These are phyloP conservation scores for Cloeon dipterum DNA, from an alignment of 2,888 invertebrate genomes.

Conservation along the genomic window DNA sequence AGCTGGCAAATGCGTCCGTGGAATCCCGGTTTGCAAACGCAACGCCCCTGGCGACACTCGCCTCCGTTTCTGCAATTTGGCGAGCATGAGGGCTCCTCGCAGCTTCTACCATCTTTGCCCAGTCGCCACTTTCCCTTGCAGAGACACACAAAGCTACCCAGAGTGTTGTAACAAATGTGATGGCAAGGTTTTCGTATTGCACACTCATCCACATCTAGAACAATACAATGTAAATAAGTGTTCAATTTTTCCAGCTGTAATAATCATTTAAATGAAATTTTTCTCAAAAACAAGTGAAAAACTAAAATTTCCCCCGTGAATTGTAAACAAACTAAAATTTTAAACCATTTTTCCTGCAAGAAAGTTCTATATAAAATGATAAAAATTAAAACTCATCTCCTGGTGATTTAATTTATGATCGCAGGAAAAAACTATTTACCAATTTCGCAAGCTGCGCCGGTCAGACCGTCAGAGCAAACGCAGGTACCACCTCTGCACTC, in stretches of 20 bases:
- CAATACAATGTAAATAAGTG: too few species aligned
- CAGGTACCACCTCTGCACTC: slow-evolving; percentile 2
- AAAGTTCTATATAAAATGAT: too few species aligned
- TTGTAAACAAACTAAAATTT: too few species aligned
- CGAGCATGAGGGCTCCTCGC: slow-evolving; percentile 1
- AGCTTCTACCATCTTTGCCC: not conserved
- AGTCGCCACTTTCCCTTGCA: not conserved
- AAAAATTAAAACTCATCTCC: too few species aligned
- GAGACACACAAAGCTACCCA: slow-evolving; percentile 1
- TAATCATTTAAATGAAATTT: too few species aligned
- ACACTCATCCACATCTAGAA: not conserved
- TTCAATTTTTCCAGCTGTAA: too few species aligned
- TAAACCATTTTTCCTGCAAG: too few species aligned
- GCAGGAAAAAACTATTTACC: slow-evolving; percentile 2
- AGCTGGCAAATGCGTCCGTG: slow-evolving; percentile 2
- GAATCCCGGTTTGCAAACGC: slow-evolving; percentile 1
- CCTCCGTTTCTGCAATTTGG: slow-evolving; percentile 3
- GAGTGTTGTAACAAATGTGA: slow-evolving; percentile 2
- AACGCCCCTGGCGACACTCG: not conserved
- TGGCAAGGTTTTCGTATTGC: not conserved
- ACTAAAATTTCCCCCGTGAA: too few species aligned
- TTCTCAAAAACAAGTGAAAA: too few species aligned
- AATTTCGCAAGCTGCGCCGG: slow-evolving; percentile 2
- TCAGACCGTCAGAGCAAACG: slow-evolving; percentile 1
- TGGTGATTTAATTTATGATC: too few species aligned